A percentile compares a stretch with the other conserved stretches of the same genome.
These are phyloP conservation scores for Aselliscus stoliczkanus DNA, from an alignment of 2,797 vertebrate species.

Conservation along the genomic window DNA sequence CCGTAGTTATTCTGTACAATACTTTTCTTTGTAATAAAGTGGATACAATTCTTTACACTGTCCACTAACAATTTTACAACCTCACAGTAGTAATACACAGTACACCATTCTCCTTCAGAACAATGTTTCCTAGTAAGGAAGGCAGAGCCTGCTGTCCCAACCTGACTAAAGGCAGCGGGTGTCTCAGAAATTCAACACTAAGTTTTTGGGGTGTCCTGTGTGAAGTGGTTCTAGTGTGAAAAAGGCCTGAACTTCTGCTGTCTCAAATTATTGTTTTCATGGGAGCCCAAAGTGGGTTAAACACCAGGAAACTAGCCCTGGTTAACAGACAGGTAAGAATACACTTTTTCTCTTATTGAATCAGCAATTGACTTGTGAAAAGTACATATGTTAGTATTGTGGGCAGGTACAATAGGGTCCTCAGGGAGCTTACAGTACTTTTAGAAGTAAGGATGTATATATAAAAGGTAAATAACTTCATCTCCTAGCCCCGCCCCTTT, in stretches of 20 bases:
- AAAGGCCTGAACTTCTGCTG: not conserved
- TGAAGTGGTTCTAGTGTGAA: not conserved
- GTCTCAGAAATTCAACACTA: not conserved
- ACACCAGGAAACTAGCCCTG: not conserved
- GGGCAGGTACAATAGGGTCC: not conserved
- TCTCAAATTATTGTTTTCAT: not conserved
- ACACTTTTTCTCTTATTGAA: not conserved
- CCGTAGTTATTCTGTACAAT: not conserved
- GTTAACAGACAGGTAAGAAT: not conserved
- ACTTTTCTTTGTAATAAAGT: not conserved
- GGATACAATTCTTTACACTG: not conserved
- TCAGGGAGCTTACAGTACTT: not conserved
- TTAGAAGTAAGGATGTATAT: not conserved
- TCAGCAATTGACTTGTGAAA: not conserved
- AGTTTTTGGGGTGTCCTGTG: no score
- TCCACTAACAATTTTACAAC: not conserved
- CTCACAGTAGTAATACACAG: constrained; percentile 3
- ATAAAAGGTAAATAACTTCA: not conserved
- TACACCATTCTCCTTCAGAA: not conserved
- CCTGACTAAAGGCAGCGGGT: not conserved
- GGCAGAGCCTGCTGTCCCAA: not conserved
- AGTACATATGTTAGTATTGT: not conserved
- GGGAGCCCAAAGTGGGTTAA: not conserved
- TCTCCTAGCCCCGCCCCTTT: not conserved
- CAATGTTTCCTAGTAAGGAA: not conserved